Base-by-base conservation (phyloP, 2,888 invertebrate species). In the Prionchulus punctatus region DNA sequence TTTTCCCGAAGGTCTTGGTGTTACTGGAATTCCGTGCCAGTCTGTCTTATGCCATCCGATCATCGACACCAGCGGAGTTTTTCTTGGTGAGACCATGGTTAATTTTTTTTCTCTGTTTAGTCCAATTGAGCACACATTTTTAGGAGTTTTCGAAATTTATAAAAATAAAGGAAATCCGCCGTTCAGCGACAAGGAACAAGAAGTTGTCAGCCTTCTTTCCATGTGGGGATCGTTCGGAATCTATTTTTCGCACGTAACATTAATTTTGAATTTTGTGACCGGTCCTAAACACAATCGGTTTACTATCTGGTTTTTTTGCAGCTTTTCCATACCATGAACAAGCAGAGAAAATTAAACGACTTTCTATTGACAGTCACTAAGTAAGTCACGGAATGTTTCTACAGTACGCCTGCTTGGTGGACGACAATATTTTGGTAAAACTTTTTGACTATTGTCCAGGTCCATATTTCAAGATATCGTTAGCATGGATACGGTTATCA, bases 381-480 rank as follows among this genome's bases (percentile, higher is more conserved):
- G 85, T 85, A 75, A 79, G 80, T n/a, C n/a, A n/a, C n/a, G n/a
- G n/a, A n/a, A n/a, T 49, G 36, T 57, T 45, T 18, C 12, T 12
- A n/a, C n/a, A 53, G 43, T 36, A 57, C 28, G 23, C 15, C 12
- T 49, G 50, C 27, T 26, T 57, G 27, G 1, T 21, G 4, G 26
- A 7, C n/a, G 12, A 54, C 30, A 23, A 26, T 15, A 42, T 55
- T 42, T 45, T 59, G 26, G 42, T 60, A 59, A 42, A n/a, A n/a
- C n/a, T n/a, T n/a, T 12, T 23, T n/a, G 12, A n/a, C 45, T n/a
- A n/a, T 53, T 57, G 72, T 75, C 42, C 72, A 86, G 86, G 70
- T 84, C 84, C 7, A 85, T 87, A 67, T 87, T 88, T 68, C 85
- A 86, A 75, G 85, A 87, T 66, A 86, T 87, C 79, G 82, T 84